Percentiles rank a stretch among this genome's conserved stretches.
Conservation (phyloP, 2,888 invertebrate species). For the Fragum whitleyi region DNA sequence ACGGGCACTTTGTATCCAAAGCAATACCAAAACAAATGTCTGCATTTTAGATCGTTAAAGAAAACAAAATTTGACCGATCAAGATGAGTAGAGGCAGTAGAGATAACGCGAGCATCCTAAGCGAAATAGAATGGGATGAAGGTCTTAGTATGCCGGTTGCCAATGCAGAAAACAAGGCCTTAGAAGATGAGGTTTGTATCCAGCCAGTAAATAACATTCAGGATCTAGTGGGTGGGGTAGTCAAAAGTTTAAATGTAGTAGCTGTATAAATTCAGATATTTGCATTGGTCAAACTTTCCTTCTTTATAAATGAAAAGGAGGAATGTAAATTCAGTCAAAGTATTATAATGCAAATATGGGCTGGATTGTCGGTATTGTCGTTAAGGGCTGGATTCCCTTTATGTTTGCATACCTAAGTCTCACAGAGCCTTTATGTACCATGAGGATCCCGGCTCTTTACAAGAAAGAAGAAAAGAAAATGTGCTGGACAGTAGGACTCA, state of each 20-base stretch:
- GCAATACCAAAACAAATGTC: constrained; percentile 73
- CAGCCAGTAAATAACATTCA: background rate
- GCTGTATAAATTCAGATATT: too few relatives aligned
- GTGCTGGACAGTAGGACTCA: too few relatives aligned
- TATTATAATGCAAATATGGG: too few relatives aligned
- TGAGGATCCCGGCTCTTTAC: too few relatives aligned
- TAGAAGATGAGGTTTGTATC: constrained; percentile 82
- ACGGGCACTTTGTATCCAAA: constrained; percentile 77
- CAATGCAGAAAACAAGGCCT: constrained; percentile 83
- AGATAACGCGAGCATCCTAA: constrained; percentile 79
- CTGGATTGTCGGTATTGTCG: too few relatives aligned
- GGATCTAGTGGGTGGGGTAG: constrained; percentile 54
- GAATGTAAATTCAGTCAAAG: too few relatives aligned
- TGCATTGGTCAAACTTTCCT: too few relatives aligned
- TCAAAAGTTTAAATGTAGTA: background rate
- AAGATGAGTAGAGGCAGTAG: constrained; percentile 75
- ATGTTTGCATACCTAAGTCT: too few relatives aligned
- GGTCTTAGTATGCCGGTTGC: constrained; percentile 85
- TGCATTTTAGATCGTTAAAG: constrained; percentile 28
- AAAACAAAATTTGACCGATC: constrained; percentile 25
- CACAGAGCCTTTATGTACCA: too few relatives aligned
- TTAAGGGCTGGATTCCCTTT: too few relatives aligned
- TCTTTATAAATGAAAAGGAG: too few relatives aligned
- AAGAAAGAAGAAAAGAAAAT: too few relatives aligned
- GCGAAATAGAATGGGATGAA: constrained; percentile 85